Evolutionary conservation across 2,113 vertebrate genomes (phyloP), one percentile per base, ranked within the genome.

Genomic region (Sander lucioperca): DNA sequence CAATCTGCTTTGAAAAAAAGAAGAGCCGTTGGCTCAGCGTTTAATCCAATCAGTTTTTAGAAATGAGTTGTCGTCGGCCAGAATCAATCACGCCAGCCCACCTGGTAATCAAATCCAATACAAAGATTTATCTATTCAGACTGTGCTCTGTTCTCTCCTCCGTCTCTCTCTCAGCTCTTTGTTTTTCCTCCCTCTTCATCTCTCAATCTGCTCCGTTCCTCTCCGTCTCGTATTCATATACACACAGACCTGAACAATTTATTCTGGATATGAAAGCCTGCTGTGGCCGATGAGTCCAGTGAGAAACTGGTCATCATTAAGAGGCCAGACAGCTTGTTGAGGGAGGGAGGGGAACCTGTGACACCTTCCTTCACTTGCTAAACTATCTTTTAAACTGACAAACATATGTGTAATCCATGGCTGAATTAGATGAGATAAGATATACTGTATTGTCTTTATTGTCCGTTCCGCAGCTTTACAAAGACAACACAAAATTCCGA

Each of bases 1-100:
- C 86, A 88, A 73, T 88, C 84, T 51, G 74, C 39, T 79, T 43
- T 36, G 33, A 36, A 36, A 36, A 36, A 58, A 47, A 82, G 64
- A 58, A n/a, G 77, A 86, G 65, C 76, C 58, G 71, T 56, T 56
- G 67, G 65, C 63, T 86, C 83, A 74, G 62, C 39, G 21, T 70
- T 84, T 91, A 78, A 89, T 88, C 76, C 83, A 83, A 83, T 91
- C 86, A 76, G 13, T 50, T 68, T 86, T 81, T 74, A 59, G 39
- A 67, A 78, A 80, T 68, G 73, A 77, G 78, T 72, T 84, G 81
- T 82, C 84, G 74, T 73, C 6, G 50, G 63, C 72, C 83, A 82
- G 83, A 83, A 89, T 89, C 75, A 73, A 73, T 88, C 78, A 64
- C 78, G 1, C 67, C 77, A 1, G 75, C 74, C 83, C 87, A 77